Percentiles rank a stretch among this genome's conserved stretches.
phyloP scores from a whole-genome alignment of 1,140 invertebrate genomes.

The Aricia agestis region DNA sequence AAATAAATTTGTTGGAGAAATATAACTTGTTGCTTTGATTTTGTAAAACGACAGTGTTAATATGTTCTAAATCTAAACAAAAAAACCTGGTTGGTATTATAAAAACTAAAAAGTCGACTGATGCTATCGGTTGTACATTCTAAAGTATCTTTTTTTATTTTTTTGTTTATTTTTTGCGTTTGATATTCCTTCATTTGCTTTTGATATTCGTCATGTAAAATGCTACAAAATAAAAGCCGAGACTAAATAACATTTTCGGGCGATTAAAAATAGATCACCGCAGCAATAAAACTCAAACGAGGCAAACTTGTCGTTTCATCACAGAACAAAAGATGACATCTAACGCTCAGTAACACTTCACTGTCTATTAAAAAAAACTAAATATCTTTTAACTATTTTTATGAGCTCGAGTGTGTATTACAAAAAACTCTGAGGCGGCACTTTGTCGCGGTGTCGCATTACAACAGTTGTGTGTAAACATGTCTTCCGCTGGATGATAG shows the following conservation, averaged over 20 bases:
- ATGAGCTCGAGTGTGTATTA: constrained; percentile 72
- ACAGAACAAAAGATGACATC: constrained; percentile 74
- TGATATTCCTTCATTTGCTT: neutral
- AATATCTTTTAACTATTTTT: constrained; percentile 74
- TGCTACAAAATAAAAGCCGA: neutral
- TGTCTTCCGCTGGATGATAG: constrained; percentile 62
- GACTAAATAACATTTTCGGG: constrained; percentile 49
- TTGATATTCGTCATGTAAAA: neutral
- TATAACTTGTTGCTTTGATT: neutral
- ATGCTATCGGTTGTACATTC: neutral
- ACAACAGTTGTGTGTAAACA: constrained; percentile 70
- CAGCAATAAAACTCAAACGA: constrained; percentile 58
- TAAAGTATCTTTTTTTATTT: neutral
- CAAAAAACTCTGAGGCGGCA: constrained; percentile 66
- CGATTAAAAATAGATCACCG: constrained; percentile 63
- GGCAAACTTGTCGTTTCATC: constrained; percentile 66
- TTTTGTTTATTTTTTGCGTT: neutral
- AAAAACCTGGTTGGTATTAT: too few species aligned
- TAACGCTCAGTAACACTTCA: constrained; percentile 72
- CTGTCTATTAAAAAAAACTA: constrained; percentile 67
- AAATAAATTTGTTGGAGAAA: neutral
- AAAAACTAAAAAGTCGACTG: too few species aligned
- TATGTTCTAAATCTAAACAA: too few species aligned
- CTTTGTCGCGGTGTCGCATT: constrained; percentile 65
- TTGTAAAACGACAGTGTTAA: neutral